Evolutionary conservation across 2,113 vertebrate genomes (phyloP).

Genomic region (Cyrtonyx montezumae): DNA sequence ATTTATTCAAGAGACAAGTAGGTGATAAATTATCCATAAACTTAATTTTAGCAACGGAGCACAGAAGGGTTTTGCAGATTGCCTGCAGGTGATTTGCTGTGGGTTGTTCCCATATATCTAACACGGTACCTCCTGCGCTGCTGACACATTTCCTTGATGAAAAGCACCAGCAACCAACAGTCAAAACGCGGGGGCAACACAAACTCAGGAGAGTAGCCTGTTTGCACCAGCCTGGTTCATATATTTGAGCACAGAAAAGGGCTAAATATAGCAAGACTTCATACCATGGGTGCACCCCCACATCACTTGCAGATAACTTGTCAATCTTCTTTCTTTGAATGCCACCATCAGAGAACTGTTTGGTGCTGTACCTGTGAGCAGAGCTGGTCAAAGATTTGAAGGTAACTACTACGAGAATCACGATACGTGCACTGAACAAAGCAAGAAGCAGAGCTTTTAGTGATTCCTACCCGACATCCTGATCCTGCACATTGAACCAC

Average conservation of each 20-base stretch:
- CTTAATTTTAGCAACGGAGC: constrained; percentile 4
- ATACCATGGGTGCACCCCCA: neutral
- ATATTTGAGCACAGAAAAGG: accelerated
- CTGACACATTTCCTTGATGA: neutral
- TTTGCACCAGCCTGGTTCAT: neutral
- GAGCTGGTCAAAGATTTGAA: neutral
- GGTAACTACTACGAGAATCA: neutral
- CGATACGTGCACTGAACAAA: accelerated
- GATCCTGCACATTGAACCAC: neutral
- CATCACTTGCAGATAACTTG: neutral
- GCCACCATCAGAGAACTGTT: neutral
- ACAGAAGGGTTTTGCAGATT: neutral
- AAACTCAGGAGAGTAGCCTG: neutral
- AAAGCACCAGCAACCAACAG: neutral
- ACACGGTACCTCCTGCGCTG: accelerated
- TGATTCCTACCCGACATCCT: neutral
- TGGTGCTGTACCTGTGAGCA: neutral
- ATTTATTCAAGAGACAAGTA: constrained; percentile 64
- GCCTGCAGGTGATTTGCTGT: neutral
- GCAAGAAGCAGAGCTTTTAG: neutral
- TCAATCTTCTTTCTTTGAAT: neutral
- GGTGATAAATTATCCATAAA: constrained; percentile 49
- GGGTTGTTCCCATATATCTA: neutral
- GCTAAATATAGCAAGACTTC: accelerated
- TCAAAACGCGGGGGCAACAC: accelerated